Base-by-base conservation (phyloP, 2,888 invertebrate species). In the Melikaiella ostensackeni region DNA sequence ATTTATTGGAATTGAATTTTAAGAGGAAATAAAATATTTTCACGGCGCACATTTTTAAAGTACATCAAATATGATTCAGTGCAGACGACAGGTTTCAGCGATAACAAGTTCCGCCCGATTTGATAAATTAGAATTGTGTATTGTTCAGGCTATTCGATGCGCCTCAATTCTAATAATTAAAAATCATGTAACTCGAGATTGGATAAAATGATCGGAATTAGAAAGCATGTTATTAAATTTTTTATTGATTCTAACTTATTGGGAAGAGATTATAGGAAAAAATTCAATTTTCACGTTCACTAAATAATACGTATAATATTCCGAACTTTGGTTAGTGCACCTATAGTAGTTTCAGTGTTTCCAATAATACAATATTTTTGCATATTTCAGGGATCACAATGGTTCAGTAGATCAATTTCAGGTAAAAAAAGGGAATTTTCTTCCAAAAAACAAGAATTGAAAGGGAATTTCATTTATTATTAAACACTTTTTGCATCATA, bases 101-200 rank as follows among this genome's bases (percentile, higher is more conserved):
- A 70, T 70, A 70, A 70, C 30, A 30, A 27, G 50, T 70, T 70
- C 50, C 70, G 70, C 70, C 70, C 30, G 16, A 19, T 50, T 66
- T 70, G 70, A 70, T 70, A 70, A 70, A 70, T 46, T 46, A 2
- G 16, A 27, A 27, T 50, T 50, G 50, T 50, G 2, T 50, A 50
- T 8, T 50, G n/a, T 50, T n/a, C 3, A 50, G 8, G 50, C n/a
- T n/a, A n/a, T n/a, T 50, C n/a, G 8, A 50, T 16, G n/a, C 2
- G n/a, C 8, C 50, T n/a, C 2, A n/a, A n/a, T 8, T 50, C 50
- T n/a, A n/a, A 50, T n/a, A 50, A 50, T 50, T 50, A 50, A 50
- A n/a, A 50, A 19, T 8, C n/a, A 50, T 19, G n/a, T 9, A n/a
- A 50, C n/a, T n/a, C n/a, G 46, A 0, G 8, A 50, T n/a, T 50